Evolutionary conservation across 1,140 invertebrate species (phyloP), one percentile per base, ranked within the genome.

Genomic region (Trichogramma pretiosum): DNA sequence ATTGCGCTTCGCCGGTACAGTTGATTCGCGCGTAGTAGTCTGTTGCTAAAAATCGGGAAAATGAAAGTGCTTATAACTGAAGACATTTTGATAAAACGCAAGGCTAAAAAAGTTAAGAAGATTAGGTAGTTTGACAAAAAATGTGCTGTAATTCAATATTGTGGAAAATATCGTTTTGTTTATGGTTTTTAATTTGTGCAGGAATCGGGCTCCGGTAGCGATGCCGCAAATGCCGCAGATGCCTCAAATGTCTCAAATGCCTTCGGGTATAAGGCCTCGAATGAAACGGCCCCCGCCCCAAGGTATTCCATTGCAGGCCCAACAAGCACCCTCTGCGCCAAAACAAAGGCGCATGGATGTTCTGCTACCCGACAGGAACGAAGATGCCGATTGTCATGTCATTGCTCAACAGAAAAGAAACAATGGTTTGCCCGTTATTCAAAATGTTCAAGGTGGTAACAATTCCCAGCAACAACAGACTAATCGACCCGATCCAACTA

Each of bases 371-470:
- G 75, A 76, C 49, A 70, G 74, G 50, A 78, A 79, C 49, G 78
- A 79, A 50, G 76, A 79, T 52, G 76, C 77, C 8, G 78, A 79
- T 47, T 79, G 78, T 63, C 75, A 79, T 51, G 75, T 80, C 11
- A 82, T 85, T 60, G 79, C 81, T 3, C 78, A 84, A 66, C 82
- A 84, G 55, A 83, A 83, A 43, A 77, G 84, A 54, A 78, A 80
- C 33, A 82, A 84, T 7, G 82, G 82, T 2, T 52, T 84, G 26
- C 82, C 82, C 1, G 74, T 84, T 55, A 86, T 86, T 46, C 77
- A 83, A 40, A 84, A 81, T 59, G 79, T 86, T 40, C 81, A 84
- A 63, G 81, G 79, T 33, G 67, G 70, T 63, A 72, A 52, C 61
- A 67, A 57, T 56, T 68, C 62, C 60, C 75, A 67, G 44, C 56